These are phyloP conservation scores for Bergia puertoricense DNA, from an alignment of 92 coral and sea anemone genomes.

Conservation along the genomic window DNA sequence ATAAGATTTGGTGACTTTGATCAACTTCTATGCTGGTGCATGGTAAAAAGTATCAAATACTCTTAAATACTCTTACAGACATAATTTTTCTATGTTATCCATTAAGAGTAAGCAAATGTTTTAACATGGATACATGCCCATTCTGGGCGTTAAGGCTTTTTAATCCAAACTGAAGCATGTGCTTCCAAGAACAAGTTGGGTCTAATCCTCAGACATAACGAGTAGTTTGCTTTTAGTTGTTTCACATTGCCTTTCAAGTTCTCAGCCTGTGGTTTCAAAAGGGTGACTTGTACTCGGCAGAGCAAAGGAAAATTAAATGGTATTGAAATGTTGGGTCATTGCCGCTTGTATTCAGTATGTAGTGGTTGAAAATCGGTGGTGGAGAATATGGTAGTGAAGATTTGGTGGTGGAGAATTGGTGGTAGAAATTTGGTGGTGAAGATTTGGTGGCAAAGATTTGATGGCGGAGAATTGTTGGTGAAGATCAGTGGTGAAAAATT, in stretches of 20 bases:
- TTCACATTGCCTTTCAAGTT: slow-evolving; percentile 11
- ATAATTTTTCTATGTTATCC: background rate
- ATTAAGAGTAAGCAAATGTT: background rate
- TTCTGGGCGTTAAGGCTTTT: slow-evolving; percentile 10
- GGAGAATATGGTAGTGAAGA: background rate
- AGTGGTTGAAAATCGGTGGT: background rate
- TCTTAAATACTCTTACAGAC: background rate
- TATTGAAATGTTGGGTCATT: background rate
- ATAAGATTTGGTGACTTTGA: background rate
- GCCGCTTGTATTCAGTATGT: background rate
- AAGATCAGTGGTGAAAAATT: background rate
- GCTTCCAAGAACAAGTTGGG: slow-evolving; percentile 1
- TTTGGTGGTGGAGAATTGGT: background rate
- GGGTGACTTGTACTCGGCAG: slow-evolving; percentile 18
- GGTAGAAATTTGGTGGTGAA: background rate
- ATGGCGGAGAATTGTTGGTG: background rate
- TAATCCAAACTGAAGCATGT: background rate
- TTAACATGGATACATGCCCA: background rate
- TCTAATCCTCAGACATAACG: too few relatives aligned
- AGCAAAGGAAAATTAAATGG: background rate
- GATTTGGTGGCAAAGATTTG: background rate
- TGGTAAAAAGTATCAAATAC: background rate
- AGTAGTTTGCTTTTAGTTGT: background rate
- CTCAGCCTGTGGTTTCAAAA: background rate
- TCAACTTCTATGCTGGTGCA: slow-evolving; percentile 13